phyloP scores from a whole-genome alignment of 2,113 vertebrate species.

The Pseudopipra pipra region DNA sequence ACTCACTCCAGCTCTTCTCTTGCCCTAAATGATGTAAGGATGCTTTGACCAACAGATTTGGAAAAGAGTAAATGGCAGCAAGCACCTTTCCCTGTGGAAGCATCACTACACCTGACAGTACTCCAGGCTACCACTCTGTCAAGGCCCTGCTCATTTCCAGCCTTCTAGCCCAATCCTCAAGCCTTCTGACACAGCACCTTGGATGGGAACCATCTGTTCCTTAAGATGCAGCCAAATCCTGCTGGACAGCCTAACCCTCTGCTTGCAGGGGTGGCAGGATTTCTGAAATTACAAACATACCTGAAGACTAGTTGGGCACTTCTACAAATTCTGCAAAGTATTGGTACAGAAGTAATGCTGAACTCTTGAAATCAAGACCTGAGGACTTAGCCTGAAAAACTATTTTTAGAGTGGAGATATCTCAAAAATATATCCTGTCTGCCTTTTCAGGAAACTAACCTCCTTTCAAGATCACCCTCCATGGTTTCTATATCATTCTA shows the following conservation, averaged over 20 bases:
- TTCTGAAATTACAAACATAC: background rate
- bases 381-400: background rate
- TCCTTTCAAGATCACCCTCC: background rate
- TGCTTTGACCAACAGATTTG: background rate
- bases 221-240: background rate
- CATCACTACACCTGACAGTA: fast-evolving
- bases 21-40: background rate
- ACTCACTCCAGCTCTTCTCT: background rate
- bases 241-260: background rate
- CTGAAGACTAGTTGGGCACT: background rate
- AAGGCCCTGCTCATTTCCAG: background rate
- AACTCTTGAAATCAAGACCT: background rate
- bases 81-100: background rate
- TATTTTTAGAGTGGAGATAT: background rate
- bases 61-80: background rate
- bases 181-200: background rate
- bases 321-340: background rate
- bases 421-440: background rate
- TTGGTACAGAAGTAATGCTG: background rate
- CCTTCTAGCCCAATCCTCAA: background rate
- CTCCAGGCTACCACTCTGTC: background rate
- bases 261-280: background rate
- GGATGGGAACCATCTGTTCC: background rate
- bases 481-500: background rate
- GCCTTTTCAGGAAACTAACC: background rate